Base-by-base conservation (phyloP, 2,888 invertebrate species). In the Abrostola tripartita region DNA sequence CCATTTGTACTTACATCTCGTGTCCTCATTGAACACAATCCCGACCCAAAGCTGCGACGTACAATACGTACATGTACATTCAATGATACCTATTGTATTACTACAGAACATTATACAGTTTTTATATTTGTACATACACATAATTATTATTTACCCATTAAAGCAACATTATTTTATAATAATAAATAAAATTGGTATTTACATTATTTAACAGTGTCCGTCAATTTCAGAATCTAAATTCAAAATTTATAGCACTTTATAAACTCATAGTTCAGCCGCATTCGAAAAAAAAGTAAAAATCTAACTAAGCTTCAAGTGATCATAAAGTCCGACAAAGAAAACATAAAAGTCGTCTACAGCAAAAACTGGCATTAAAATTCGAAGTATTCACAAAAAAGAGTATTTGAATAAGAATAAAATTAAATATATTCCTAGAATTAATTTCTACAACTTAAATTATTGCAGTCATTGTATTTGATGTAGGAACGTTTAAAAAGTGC, bases 401-500 rank as follows among this genome's bases (percentile, higher is more conserved):
- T 12, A 38, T 54, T 55, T 5, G 9, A 49, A n/a, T 24, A 38
- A 47, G 6, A 9, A 44, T 36, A 35, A 37, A 50, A 40, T n/a
- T n/a, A n/a, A n/a, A n/a, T n/a, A n/a, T n/a, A 24, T 42, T 37
- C 35, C 11, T 24, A 24, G 52, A 62, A 68, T 52, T 57, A 53
- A 65, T 63, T 68, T 60, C 61, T 61, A 47, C 55, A 54, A 66
- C 44, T 65, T 58, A 72, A 67, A 69, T 76, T 64, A 73, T 70
- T 71, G 80, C 68, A 78, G 62, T 85, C 85, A 88, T 88, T 88
- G 81, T 82, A 77, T 82, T 79, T 81, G 72, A 81, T 78, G 72
- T 81, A 79, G 71, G 77, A 65, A 82, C 84, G 83, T 88, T 87
- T 88, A 82, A 90, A 89, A 88, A 88, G 81, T 91, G 90, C 89